phyloP scores from a whole-genome alignment of 2,113 vertebrate species.

The Cheirogaleus medius region DNA sequence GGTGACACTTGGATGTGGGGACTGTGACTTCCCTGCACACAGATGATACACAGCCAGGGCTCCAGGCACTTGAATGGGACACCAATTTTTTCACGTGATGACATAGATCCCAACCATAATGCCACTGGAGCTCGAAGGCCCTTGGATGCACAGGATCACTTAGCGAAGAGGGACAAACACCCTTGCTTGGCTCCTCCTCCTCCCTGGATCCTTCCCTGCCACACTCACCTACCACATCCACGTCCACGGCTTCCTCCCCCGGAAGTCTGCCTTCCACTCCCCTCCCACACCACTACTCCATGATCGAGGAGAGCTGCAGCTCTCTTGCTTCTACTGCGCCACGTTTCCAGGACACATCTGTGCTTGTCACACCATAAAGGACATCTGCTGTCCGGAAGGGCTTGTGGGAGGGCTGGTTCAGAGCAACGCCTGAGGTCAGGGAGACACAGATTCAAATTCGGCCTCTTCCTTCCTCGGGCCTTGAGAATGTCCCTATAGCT shows the following conservation, averaged over 20 bases:
- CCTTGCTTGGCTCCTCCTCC: background rate
- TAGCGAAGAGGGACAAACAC: background rate
- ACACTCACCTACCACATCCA: background rate
- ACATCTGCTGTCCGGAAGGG: background rate
- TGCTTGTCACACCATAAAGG: background rate
- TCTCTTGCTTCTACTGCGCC: background rate
- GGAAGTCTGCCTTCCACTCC: fast-evolving
- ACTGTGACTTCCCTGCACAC: background rate
- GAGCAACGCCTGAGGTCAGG: background rate
- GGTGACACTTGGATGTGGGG: background rate
- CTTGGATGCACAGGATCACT: background rate
- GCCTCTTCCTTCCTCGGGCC: background rate
- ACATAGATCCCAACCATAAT: background rate
- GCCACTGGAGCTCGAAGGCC: background rate
- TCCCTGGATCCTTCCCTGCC: background rate
- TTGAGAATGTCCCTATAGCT: background rate
- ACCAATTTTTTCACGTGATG: background rate
- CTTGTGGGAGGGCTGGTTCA: background rate
- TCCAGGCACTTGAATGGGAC: background rate
- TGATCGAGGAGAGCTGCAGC: background rate
- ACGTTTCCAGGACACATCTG: background rate
- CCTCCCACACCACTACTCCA: background rate
- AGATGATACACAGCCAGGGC: background rate
- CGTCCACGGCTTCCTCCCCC: background rate
- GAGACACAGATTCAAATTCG: too few relatives aligned